Base-by-base conservation (phyloP, 2,888 invertebrate species). In the Hecatera dysodea region DNA sequence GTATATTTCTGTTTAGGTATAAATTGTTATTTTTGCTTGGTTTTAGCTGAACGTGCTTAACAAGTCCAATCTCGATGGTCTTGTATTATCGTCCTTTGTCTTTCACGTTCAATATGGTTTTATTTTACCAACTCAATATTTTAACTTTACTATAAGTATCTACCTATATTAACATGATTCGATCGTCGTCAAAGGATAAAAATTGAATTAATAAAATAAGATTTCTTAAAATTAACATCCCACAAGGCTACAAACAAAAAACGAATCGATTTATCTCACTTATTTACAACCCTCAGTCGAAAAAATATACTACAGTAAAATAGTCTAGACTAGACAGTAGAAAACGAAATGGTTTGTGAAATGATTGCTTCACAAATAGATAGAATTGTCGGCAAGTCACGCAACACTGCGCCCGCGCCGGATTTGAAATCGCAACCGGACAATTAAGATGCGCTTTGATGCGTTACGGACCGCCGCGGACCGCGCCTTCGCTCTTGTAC, bases 361-460 rank as follows among this genome's bases (percentile, higher is more conserved):
- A 80, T 69, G 67, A 86, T 75, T 78, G 72, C 78, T 88, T 87
- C 84, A 85, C 83, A 85, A 86, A 89, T 84, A 83, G 81, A 88
- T 82, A 86, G 78, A 80, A 78, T 76, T 76, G 73, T 77, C 79
- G 82, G 75, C 75, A 74, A 81, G 91, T 90, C 89, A 89, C 87
- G 90, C 83, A 75, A 79, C 79, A 60, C 36, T 88, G 90, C 89
- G 89, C 88, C 70, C 83, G 88, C 90, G 90, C 89, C 90, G 90
- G 90, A 91, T 90, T 92, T 83, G 90, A 92, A 92, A 91, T 92
- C 90, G 91, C 91, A 90, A 90, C 89, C 86, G 87, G 76, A 86
- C 89, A 89, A 92, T 93, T 93, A 92, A 84, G 80, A 86, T 85
- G 86, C 66, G 87, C 90, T 87, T 88, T 91, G 92, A 90, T 88